Percentiles rank a stretch among this genome's conserved stretches.
These are phyloP conservation scores for Oxyruncus cristatus DNA, from an alignment of 2,113 vertebrate genomes.

Conservation along the genomic window DNA sequence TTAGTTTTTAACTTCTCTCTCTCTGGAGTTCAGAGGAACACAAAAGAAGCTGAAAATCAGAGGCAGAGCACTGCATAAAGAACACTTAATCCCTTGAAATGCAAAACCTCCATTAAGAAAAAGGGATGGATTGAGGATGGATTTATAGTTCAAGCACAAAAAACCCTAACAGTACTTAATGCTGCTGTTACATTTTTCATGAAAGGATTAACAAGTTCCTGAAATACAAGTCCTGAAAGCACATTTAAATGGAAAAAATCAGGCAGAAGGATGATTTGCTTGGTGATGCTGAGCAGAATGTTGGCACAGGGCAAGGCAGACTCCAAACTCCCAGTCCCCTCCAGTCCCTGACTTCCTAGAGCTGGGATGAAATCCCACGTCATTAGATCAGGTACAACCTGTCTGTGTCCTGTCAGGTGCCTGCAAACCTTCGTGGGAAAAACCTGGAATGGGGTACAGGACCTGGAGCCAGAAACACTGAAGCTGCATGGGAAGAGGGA, in stretches of 20 bases:
- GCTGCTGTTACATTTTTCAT: neutral
- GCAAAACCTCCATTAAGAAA: neutral
- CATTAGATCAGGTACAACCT: neutral
- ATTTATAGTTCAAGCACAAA: neutral
- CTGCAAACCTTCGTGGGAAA: rapidly evolving
- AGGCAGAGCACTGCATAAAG: neutral
- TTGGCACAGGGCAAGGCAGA: neutral
- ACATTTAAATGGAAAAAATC: neutral
- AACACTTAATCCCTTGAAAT: neutral
- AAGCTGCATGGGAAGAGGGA: neutral
- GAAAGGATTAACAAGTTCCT: neutral
- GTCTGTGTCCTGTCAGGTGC: rapidly evolving
- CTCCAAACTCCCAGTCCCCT: neutral
- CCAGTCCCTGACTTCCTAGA: neutral
- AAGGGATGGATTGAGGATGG: neutral
- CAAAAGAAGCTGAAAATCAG: neutral
- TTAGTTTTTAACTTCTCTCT: neutral
- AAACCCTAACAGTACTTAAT: neutral
- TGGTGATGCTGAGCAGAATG: neutral
- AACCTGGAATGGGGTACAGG: rapidly evolving
- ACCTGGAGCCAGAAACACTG: neutral
- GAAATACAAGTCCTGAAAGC: neutral
- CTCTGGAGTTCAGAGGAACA: neutral
- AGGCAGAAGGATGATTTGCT: neutral
- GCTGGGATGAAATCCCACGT: neutral